These are phyloP conservation scores for Ochropleura leucogaster DNA, from an alignment of 2,888 invertebrate genomes.

Conservation along the genomic window DNA sequence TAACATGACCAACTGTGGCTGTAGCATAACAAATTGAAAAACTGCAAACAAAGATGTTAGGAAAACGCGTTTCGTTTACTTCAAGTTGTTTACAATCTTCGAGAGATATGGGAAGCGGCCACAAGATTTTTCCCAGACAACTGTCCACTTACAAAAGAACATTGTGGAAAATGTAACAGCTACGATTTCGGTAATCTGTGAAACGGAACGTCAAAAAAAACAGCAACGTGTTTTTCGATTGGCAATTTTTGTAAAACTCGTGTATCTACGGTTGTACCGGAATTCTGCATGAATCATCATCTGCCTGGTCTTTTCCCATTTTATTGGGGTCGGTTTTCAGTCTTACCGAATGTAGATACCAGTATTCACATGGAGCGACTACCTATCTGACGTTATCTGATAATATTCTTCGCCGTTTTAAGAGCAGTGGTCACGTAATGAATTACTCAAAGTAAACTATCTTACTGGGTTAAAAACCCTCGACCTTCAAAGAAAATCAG, in stretches of 20 bases:
- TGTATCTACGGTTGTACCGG: too few relatives aligned
- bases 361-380: too few relatives aligned
- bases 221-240: neutral
- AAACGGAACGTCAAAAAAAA: neutral
- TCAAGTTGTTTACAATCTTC: slow-evolving; percentile 58
- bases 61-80: slow-evolving; percentile 50
- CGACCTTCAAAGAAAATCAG: neutral
- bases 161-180: neutral
- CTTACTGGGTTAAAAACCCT: neutral
- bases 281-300: too few relatives aligned
- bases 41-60: slow-evolving; percentile 60
- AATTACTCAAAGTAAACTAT: too few relatives aligned
- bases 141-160: neutral
- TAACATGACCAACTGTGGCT: slow-evolving; percentile 13
- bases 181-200: neutral
- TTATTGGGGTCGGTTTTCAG: too few relatives aligned
- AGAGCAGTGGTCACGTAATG: too few relatives aligned
- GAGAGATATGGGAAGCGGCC: slow-evolving; percentile 57
- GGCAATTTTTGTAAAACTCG: neutral
- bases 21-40: slow-evolving; percentile 38
- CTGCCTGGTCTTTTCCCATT: too few relatives aligned
- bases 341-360: too few relatives aligned
- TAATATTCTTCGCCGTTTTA: too few relatives aligned
- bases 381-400: too few relatives aligned
- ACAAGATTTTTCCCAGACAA: slow-evolving; percentile 56